phyloP scores from a whole-genome alignment of 1,140 invertebrate genomes.

The Oryctes rhinoceros region DNA sequence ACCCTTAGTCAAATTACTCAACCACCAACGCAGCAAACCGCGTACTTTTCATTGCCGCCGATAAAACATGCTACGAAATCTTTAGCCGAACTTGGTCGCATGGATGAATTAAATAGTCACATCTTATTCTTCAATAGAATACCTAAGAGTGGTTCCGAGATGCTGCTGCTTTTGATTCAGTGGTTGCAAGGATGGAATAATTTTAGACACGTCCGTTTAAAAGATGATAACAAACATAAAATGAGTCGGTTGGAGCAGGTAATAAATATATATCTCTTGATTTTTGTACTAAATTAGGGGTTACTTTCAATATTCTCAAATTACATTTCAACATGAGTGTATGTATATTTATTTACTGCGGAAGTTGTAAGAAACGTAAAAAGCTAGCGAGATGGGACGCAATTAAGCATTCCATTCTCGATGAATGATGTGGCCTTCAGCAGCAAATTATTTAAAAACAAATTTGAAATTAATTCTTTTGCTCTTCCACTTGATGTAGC shows the following conservation, averaged over 20 bases:
- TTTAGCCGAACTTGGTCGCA: conserved; percentile 63
- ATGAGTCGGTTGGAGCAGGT: conserved; percentile 64
- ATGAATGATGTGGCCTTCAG: neutral
- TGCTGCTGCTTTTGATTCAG: conserved; percentile 71
- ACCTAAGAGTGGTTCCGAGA: conserved; percentile 71
- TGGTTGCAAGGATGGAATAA: conserved; percentile 69
- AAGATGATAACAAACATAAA: conserved; percentile 59
- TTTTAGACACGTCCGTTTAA: conserved; percentile 69
- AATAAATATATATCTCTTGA: conserved; percentile 3
- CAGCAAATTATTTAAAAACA: conserved; percentile 15
- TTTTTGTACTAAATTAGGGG: no score
- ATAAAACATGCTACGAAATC: conserved; percentile 64
- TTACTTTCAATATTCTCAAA: no score
- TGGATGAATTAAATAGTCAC: conserved; percentile 64
- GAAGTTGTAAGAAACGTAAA: no score
- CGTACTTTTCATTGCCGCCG: conserved; percentile 12
- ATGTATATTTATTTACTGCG: no score
- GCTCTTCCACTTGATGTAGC: neutral
- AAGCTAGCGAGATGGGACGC: no score
- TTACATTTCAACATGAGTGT: no score
- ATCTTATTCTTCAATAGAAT: conserved; percentile 72
- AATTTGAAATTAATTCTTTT: conserved; percentile 1
- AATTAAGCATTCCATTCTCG: neutral
- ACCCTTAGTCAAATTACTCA: neutral
- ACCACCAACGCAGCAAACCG: neutral